Evolutionary conservation across 2,113 vertebrate genomes (phyloP).

Genomic region (Aegithalos caudatus): DNA sequence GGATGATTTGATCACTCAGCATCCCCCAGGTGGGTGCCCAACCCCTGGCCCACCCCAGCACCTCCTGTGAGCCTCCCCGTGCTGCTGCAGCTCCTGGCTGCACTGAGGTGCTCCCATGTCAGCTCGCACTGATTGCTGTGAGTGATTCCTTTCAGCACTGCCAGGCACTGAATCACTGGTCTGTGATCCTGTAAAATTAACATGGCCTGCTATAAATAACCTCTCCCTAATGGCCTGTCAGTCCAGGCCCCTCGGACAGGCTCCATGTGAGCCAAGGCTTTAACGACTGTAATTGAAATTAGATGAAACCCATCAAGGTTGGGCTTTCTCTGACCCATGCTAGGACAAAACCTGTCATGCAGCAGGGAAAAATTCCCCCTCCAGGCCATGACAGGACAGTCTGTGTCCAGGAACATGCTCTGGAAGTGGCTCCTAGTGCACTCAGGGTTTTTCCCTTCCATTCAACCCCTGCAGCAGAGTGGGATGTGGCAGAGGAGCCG

Average conservation of each 20-base stretch:
- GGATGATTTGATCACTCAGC: neutral
- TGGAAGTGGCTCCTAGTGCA: neutral
- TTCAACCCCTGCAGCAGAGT: fast-evolving
- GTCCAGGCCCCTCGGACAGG: slow-evolving; percentile 56
- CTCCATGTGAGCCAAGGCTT: slow-evolving; percentile 63
- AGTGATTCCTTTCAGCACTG: slow-evolving; percentile 68
- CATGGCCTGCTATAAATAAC: slow-evolving; percentile 73
- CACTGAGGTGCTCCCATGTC: slow-evolving; percentile 24
- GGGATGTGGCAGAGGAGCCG: fast-evolving
- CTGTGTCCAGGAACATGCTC: fast-evolving
- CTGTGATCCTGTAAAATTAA: slow-evolving; percentile 74
- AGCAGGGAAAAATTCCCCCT: slow-evolving; percentile 21
- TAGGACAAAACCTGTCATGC: slow-evolving; percentile 62
- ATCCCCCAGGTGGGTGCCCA: neutral
- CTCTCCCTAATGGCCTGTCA: slow-evolving; percentile 69
- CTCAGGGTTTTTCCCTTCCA: neutral
- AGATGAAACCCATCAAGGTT: slow-evolving; percentile 70
- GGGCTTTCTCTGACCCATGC: slow-evolving; percentile 52
- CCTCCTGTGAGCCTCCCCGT: fast-evolving
- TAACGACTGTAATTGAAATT: slow-evolving; percentile 75
- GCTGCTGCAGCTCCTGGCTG: neutral
- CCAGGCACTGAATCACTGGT: slow-evolving; percentile 68
- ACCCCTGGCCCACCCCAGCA: neutral
- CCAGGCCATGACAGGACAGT: neutral
- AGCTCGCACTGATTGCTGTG: slow-evolving; percentile 13